Evolutionary conservation across 1,140 invertebrate genomes (phyloP).

Genomic region (Dendroctonus ponderosae): DNA sequence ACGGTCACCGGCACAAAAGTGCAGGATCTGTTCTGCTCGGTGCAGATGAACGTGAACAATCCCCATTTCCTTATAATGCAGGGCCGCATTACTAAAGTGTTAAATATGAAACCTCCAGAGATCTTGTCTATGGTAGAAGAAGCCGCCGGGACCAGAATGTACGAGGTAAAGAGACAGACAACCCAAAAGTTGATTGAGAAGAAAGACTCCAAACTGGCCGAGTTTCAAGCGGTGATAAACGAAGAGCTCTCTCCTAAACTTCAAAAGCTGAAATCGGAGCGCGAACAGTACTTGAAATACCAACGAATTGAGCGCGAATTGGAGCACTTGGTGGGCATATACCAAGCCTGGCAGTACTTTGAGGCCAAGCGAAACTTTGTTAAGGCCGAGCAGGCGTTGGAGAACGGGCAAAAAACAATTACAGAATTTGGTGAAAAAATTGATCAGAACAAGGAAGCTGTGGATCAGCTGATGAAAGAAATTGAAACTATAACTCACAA

Average conservation of each 20-base stretch:
- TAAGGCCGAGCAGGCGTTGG: constrained; percentile 58
- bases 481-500: constrained; percentile 55
- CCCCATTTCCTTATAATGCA: constrained; percentile 99
- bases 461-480: constrained; percentile 55
- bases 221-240: constrained; percentile 80
- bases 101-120: constrained; percentile 99
- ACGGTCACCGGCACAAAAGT: constrained; percentile 87
- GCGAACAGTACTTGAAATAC: constrained; percentile 83
- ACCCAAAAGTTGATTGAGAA: constrained; percentile 89
- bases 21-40: constrained; percentile 92
- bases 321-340: constrained; percentile 77
- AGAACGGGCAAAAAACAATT: constrained; percentile 56
- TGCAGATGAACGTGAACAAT: constrained; percentile 98
- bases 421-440: constrained; percentile 58
- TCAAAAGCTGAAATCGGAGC: constrained; percentile 82
- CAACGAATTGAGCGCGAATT: constrained; percentile 84
- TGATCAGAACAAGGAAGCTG: constrained; percentile 51
- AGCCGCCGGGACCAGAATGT: constrained; percentile 97
- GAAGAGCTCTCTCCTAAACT: constrained; percentile 89
- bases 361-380: constrained; percentile 55
- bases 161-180: constrained; percentile 89
- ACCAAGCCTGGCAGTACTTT: constrained; percentile 74
- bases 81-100: constrained; percentile 97
- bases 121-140: constrained; percentile 99
- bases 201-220: constrained; percentile 87